Conservation (phyloP, 1,140 invertebrate species). For the Chironomus striatipennis region DNA sequence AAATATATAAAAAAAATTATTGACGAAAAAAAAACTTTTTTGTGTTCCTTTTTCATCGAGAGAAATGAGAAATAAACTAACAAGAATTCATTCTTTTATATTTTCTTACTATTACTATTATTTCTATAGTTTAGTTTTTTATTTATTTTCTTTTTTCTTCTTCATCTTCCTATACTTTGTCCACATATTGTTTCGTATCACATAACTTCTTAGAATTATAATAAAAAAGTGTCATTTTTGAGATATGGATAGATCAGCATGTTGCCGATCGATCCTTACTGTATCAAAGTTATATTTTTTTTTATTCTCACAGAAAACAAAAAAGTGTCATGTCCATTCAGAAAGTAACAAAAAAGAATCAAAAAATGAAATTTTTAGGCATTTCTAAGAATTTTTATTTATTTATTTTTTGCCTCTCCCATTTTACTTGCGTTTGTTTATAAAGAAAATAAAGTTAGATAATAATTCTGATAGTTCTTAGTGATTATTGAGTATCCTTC, state of each 20-base stretch:
- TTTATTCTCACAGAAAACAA: neutral
- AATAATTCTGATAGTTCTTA: neutral
- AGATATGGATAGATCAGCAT: conserved; percentile 21
- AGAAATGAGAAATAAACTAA: neutral
- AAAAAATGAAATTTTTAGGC: neutral
- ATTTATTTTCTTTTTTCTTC: neutral
- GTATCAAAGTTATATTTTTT: neutral
- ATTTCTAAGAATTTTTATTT: neutral
- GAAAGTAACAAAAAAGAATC: neutral
- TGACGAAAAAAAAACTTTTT: too few species aligned
- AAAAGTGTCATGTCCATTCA: neutral
- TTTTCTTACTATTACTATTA: conserved; percentile 11
- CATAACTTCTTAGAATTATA: conserved; percentile 23
- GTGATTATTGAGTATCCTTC: neutral
- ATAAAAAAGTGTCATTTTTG: conserved; percentile 21
- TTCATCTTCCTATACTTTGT: neutral
- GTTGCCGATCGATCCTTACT: conserved; percentile 15
- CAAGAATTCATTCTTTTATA: neutral
- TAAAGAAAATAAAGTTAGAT: neutral
- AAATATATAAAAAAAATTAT: too few species aligned
- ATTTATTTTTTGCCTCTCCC: neutral
- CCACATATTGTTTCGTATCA: conserved; percentile 22
- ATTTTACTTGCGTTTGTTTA: neutral
- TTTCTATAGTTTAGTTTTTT: conserved; percentile 10
- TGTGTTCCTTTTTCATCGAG: too few species aligned